phyloP scores from a whole-genome alignment of 92 coral and sea anemone species.

The Porites evermanni region DNA sequence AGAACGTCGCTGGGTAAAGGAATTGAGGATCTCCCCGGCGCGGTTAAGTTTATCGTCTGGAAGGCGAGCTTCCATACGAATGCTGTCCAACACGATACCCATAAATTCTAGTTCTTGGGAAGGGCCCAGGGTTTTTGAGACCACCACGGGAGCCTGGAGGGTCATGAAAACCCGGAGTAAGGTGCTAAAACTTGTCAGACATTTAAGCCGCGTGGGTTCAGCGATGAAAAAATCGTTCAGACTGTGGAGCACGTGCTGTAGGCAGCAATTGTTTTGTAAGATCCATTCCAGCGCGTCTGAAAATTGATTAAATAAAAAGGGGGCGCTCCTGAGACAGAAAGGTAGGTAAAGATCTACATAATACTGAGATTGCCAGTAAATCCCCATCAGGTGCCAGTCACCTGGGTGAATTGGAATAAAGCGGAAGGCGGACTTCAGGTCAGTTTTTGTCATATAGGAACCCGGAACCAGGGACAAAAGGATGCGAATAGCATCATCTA shows the following conservation, averaged over 20 bases:
- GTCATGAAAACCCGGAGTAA: too few species aligned
- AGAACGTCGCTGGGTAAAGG: background rate
- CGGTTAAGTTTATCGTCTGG: conserved; percentile 43
- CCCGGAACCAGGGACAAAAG: conserved; percentile 31
- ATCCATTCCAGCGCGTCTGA: too few species aligned
- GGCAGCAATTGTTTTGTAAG: conserved; percentile 25
- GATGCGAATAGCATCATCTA: conserved; percentile 56
- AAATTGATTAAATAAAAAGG: conserved; percentile 8
- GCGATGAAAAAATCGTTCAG: conserved; percentile 40
- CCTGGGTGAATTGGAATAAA: conserved; percentile 27
- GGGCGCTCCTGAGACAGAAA: conserved; percentile 56
- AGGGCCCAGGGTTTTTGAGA: conserved; percentile 24
- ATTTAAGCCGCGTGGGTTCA: too few species aligned
- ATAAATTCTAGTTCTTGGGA: conserved; percentile 18
- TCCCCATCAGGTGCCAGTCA: too few species aligned
- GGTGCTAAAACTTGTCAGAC: background rate
- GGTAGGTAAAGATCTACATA: conserved; percentile 47
- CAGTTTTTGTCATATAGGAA: conserved; percentile 61
- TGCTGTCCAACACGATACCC: conserved; percentile 24
- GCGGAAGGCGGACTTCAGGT: conserved; percentile 59
- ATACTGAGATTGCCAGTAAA: conserved; percentile 29
- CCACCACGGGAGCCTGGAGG: too few species aligned
- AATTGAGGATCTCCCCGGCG: background rate
- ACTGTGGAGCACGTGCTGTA: conserved; percentile 40
- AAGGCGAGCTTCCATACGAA: conserved; percentile 49